Base-by-base conservation (phyloP, 2,888 invertebrate genomes). In the Aleiodes leptofemur region DNA sequence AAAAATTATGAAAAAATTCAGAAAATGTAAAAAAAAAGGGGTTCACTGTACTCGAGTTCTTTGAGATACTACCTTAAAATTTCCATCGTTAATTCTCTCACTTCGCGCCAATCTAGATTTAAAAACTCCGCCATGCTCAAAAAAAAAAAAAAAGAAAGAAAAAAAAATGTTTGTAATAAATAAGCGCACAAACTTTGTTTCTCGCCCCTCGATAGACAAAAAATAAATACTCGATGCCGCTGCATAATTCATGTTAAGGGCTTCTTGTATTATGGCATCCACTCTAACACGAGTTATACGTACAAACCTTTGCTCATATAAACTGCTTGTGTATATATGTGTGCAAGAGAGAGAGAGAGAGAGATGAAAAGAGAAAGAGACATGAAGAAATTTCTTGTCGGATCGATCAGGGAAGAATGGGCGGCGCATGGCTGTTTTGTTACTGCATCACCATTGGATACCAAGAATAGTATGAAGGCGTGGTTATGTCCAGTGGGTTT, bases 241-340 rank as follows among this genome's bases (percentile, higher is more conserved):
- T 82, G 80, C 82, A 83, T 85, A 85, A 86, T 85, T 86, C 84
- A 85, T 84, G 81, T 82, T 43, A 72, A 74, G 79, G 76, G 68
- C 50, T 68, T 14, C 64, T 43, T 43, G 64, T 29, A 34, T n/a
- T 34, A n/a, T 64, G 64, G 51, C 23, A 51, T 68, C 51, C 68
- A 43, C 68, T 64, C 23, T 34, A 11, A 23, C 48, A 48, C 16
- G 9, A n/a, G 16, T 0, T 53, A 53, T 16, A 53, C 7, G 11
- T 43, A 43, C 9, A 34, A 34, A 4, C 34, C 34, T 34, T 6
- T 6, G 3, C 2, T 2, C 38, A 7, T 38, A 8, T 38, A 38
- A 38, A 38, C 8, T 38, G 38, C 8, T 0, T 38, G 2, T 38
- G 43, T 43, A 0, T 34, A 6, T 34, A 4, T 6, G 34, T 34